A percentile compares a stretch with the other conserved stretches of the same genome.
These are phyloP conservation scores for Parnassius apollo DNA, from an alignment of 2,888 invertebrate species.

Conservation along the genomic window DNA sequence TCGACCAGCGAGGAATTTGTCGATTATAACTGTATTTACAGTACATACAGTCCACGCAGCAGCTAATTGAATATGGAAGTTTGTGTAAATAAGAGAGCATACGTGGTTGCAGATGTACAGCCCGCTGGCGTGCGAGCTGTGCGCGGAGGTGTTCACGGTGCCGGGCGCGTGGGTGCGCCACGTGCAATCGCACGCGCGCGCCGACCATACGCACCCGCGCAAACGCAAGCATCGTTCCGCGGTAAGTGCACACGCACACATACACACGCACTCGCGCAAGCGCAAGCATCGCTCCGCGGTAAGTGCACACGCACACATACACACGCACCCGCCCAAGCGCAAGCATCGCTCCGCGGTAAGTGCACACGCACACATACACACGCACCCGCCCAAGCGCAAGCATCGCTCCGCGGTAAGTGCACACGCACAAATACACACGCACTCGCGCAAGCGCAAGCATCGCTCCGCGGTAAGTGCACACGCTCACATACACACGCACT, in stretches of 20 bases:
- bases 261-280: background rate
- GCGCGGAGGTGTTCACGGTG: slow-evolving; percentile 90
- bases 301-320: no score
- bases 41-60: no score
- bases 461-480: slow-evolving; percentile 58
- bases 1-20: no score
- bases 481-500: slow-evolving; percentile 32
- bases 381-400: no score
- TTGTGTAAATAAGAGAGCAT: no score
- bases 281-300: no score
- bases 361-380: background rate
- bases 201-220: slow-evolving; percentile 78
- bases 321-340: no score
- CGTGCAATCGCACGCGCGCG: slow-evolving; percentile 88
- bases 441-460: slow-evolving; percentile 81
- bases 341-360: no score
- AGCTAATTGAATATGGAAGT: no score
- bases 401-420: no score
- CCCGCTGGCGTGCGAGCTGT: slow-evolving; percentile 90
- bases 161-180: slow-evolving; percentile 92
- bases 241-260: slow-evolving; percentile 40
- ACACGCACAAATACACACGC: slow-evolving; percentile 29
- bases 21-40: no score
- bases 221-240: slow-evolving; percentile 80
- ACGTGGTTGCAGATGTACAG: slow-evolving; percentile 79